Conservation (phyloP, 2,888 invertebrate species). For the Meta bourneti region DNA sequence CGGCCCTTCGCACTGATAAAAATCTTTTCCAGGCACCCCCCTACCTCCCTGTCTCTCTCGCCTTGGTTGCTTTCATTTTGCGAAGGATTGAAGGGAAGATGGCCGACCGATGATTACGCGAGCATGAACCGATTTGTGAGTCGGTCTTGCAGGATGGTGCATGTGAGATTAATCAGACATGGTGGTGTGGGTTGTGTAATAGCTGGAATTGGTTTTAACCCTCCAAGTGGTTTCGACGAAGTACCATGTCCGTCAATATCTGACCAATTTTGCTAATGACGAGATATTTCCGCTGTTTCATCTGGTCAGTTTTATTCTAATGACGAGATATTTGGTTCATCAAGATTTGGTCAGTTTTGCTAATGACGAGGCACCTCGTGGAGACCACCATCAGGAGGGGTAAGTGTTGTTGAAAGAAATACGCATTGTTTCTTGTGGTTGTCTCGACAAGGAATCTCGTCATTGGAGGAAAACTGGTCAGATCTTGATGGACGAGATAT, state of each 20-base stretch:
- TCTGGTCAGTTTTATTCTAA: not conserved
- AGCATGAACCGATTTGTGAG: not conserved
- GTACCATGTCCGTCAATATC: too few relatives aligned
- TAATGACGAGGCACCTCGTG: not conserved
- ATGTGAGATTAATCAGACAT: not conserved
- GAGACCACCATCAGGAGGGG: too few relatives aligned
- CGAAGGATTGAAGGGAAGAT: not conserved
- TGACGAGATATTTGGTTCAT: too few relatives aligned
- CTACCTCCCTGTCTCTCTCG: not conserved
- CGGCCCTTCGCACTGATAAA: conserved; percentile 54
- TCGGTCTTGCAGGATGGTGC: not conserved
- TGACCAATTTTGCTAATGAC: too few relatives aligned
- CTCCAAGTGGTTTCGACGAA: too few relatives aligned
- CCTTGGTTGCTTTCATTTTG: not conserved
- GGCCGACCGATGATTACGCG: not conserved
- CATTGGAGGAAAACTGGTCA: too few relatives aligned
- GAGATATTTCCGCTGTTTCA: too few relatives aligned
- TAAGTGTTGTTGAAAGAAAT: too few relatives aligned
- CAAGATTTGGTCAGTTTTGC: too few relatives aligned
- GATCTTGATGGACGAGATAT: too few relatives aligned
- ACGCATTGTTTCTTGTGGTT: too few relatives aligned
- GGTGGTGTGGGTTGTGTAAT: not conserved
- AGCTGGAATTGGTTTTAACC: not conserved
- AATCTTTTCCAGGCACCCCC: conserved; percentile 41
- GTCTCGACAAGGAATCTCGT: too few relatives aligned